A percentile compares a stretch with the other conserved stretches of the same genome.
Evolutionary conservation across 2,888 invertebrate species (phyloP).

Genomic region (Diachrysia chrysitis): DNA sequence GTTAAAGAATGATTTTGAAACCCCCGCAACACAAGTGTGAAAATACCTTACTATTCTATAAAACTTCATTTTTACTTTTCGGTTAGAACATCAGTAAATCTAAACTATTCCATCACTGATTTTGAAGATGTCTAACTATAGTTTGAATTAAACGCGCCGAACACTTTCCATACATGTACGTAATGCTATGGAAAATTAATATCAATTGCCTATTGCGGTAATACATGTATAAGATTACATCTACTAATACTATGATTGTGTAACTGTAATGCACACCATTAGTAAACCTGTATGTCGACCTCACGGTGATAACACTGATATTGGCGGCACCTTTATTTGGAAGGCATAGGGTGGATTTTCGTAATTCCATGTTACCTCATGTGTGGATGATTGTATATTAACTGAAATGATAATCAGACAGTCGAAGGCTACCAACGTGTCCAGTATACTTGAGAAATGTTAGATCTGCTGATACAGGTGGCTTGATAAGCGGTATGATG

Average conservation of each 20-base stretch:
- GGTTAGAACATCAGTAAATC: no score
- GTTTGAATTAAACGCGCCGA: no score
- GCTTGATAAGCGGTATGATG: constrained; percentile 31
- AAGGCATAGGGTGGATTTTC: not conserved
- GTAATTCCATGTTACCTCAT: not conserved
- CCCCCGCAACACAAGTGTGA: no score
- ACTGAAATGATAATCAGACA: no score
- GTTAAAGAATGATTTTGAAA: no score
- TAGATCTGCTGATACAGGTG: constrained; percentile 36
- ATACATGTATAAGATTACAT: not conserved
- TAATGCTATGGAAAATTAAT: not conserved
- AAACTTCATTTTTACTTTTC: no score
- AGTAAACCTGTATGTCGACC: not conserved
- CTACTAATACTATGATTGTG: not conserved
- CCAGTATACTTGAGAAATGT: constrained; percentile 28
- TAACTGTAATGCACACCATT: not conserved
- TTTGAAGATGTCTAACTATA: no score
- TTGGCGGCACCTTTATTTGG: not conserved
- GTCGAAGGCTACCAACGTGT: constrained; percentile 46
- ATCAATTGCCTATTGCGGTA: no score
- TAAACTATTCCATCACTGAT: no score
- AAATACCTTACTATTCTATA: no score
- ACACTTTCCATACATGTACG: no score
- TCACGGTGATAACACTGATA: not conserved
- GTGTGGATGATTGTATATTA: constrained; percentile 14